These are phyloP conservation scores for Nyctibius bracteatus DNA, from an alignment of 2,113 vertebrate species.

Conservation along the genomic window DNA sequence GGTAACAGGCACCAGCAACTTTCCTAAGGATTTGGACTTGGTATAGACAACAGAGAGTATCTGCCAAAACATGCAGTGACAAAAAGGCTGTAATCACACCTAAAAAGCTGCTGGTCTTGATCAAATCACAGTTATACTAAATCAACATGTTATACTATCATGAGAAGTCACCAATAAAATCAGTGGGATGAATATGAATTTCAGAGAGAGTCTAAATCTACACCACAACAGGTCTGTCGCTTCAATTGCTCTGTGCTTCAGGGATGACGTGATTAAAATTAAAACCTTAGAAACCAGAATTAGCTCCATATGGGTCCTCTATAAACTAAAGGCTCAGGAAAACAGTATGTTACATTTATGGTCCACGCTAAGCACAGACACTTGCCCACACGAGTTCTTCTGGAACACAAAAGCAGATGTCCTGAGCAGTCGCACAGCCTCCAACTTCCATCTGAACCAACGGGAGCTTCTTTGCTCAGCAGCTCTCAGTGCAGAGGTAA, in stretches of 20 bases:
- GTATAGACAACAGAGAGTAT: not conserved
- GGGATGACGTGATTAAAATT: not conserved
- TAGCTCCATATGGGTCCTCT: not conserved
- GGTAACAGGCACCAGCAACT: not conserved
- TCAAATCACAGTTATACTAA: not conserved
- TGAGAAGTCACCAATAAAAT: not conserved
- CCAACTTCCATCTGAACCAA: not conserved
- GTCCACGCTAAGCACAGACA: not conserved
- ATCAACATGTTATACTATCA: not conserved
- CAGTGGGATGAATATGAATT: not conserved
- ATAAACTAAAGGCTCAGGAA: not conserved
- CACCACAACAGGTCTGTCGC: not conserved
- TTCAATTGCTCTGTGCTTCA: not conserved
- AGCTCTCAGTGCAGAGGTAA: not conserved
- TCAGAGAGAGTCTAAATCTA: not conserved
- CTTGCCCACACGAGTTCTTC: not conserved
- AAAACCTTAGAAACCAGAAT: not conserved
- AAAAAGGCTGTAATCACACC: not conserved
- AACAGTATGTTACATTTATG: not conserved
- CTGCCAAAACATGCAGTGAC: not conserved
- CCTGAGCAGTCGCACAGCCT: not conserved
- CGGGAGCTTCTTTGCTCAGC: not conserved
- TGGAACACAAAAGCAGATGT: not conserved
- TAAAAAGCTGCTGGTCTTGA: not conserved
- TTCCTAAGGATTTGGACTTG: not conserved